Evolutionary conservation across 2,888 invertebrate species (phyloP), one percentile per base, ranked within the genome.

Genomic region (Argyresthia albistria): DNA sequence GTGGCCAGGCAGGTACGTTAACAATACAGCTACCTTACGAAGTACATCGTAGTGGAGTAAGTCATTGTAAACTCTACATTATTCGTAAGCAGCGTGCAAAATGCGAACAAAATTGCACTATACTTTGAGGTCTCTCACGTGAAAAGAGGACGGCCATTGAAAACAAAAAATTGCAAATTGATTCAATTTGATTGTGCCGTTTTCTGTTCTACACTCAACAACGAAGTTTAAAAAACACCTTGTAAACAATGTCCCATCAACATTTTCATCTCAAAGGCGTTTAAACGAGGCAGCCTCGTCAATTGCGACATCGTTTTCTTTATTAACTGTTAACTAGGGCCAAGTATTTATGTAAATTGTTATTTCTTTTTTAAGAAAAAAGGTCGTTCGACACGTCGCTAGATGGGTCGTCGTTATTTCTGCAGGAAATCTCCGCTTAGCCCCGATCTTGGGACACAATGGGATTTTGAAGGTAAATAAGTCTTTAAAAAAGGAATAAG

Each of bases 401-500:
- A 75, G 76, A 25, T 50, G 47, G 68, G 66, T 67, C 65, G 68
- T 73, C 76, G 76, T 83, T 84, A 80, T 79, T 78, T 73, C 76
- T 69, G 62, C 43, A 67, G 63, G 69, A 69, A 66, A 65, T 66
- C 71, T 76, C 72, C 68, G 65, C 65, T 70, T 69, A 71, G 73
- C 66, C 70, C 76, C 76, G 76, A 75, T 69, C 65, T 43, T 50
- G 76, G 74, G 77, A 70, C 79, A 87, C 87, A 87, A 88, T 86
- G 79, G 84, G 87, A 87, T 87, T 88, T 87, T 81, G 83, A 86
- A 88, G 84, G 92, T 91, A 92, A 92, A 92, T 91, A 91, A 91
- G 91, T 90, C 90, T 89, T 89, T 89, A 90, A 90, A 89, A 90
- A 89, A 90, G 89, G 90, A 90, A 91, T 92, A 92, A 92, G 92